phyloP scores from a whole-genome alignment of 1,140 invertebrate genomes.

The Heliconius nattereri region DNA sequence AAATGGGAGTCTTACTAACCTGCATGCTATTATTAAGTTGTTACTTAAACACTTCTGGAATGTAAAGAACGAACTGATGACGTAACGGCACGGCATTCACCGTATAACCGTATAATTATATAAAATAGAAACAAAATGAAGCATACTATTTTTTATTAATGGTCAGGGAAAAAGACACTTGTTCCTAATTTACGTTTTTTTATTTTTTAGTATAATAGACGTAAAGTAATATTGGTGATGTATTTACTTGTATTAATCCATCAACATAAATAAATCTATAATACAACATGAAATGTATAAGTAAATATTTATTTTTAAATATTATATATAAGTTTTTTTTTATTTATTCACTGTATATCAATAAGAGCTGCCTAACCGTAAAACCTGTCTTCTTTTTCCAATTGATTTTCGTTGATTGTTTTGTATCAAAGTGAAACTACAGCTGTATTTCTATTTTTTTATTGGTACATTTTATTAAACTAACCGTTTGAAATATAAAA shows the following conservation, averaged over 20 bases:
- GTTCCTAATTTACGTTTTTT: conserved; percentile 22
- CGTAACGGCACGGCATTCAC: conserved; percentile 31
- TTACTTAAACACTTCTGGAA: conserved; percentile 44
- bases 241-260: neutral
- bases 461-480: neutral
- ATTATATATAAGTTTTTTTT: neutral
- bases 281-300: neutral
- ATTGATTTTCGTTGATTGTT: neutral
- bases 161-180: conserved; percentile 28
- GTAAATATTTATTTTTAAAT: neutral
- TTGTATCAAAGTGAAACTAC: neutral
- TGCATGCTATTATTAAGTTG: conserved; percentile 53
- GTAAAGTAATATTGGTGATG: neutral
- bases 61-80: conserved; percentile 68
- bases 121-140: conserved; percentile 14
- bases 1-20: conserved; percentile 52
- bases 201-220: neutral
- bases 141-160: conserved; percentile 21
- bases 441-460: neutral
- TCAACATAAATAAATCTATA: too few relatives aligned
- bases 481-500: neutral
- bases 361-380: neutral
- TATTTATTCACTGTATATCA: neutral
- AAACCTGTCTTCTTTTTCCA: neutral
- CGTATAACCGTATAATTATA: conserved; percentile 25